Evolutionary conservation across 2,797 vertebrate species (phyloP).

Genomic region (Kryptolebias ocellatus): DNA sequence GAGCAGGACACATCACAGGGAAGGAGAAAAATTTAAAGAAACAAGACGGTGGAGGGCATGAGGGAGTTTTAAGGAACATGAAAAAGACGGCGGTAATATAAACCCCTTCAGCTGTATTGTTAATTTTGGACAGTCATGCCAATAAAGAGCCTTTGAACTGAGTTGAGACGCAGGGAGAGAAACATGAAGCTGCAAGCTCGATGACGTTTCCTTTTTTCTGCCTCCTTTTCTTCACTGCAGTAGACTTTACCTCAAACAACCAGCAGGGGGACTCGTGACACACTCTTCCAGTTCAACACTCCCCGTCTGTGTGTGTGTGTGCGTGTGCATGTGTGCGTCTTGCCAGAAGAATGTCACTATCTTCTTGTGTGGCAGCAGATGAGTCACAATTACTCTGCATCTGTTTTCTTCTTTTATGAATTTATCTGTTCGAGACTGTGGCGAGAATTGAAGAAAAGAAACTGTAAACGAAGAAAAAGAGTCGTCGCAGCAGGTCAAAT

Average conservation of each 20-base stretch:
- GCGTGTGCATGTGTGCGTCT: conserved; percentile 1
- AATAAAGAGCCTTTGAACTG: conserved; percentile 78
- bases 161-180: conserved; percentile 41
- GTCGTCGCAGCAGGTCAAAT: background rate
- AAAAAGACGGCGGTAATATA: conserved; percentile 56
- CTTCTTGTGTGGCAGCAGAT: background rate
- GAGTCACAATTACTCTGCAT: conserved; percentile 2
- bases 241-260: conserved; percentile 43
- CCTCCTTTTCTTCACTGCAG: conserved; percentile 56
- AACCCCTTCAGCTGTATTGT: conserved; percentile 68
- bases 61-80: conserved; percentile 38
- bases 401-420: background rate
- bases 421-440: background rate
- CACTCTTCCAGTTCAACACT: conserved; percentile 23
- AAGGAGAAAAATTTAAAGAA: conserved; percentile 33
- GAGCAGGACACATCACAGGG: conserved; percentile 28
- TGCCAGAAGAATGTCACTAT: conserved; percentile 6
- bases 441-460: background rate
- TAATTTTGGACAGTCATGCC: conserved; percentile 77
- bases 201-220: conserved; percentile 47
- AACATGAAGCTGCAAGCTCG: conserved; percentile 15
- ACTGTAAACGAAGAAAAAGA: background rate
- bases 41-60: conserved; percentile 27
- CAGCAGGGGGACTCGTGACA: conserved; percentile 73
- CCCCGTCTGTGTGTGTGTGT: background rate